A percentile compares a stretch with the other conserved stretches of the same genome.
Evolutionary conservation across 1,140 invertebrate species (phyloP).

Genomic region (Hyles vespertilio): DNA sequence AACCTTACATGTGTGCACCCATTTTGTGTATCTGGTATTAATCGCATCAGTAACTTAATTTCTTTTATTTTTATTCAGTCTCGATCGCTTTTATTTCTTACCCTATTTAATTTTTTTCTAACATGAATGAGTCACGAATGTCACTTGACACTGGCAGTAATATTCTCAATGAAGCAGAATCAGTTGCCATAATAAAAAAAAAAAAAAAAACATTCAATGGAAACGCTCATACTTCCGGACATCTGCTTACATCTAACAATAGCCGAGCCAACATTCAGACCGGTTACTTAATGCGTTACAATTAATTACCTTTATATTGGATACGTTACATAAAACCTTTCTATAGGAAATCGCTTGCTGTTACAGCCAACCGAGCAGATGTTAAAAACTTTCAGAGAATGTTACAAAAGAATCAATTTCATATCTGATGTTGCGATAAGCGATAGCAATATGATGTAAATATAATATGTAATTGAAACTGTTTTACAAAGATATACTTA

Average conservation of each 20-base stretch:
- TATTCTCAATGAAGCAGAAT: no score
- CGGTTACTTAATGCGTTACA: slow-evolving; percentile 31
- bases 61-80: no score
- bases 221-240: slow-evolving; percentile 12
- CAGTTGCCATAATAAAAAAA: no score
- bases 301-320: slow-evolving; percentile 23
- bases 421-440: slow-evolving; percentile 13
- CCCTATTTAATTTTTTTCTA: no score
- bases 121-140: no score
- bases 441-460: neutral
- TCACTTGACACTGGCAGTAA: no score
- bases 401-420: slow-evolving; percentile 9
- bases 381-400: neutral
- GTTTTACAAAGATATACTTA: no score
- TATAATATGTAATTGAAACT: no score
- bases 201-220: slow-evolving; percentile 4
- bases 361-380: neutral
- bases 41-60: no score
- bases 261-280: slow-evolving; percentile 25
- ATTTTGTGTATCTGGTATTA: no score
- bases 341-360: slow-evolving; percentile 8
- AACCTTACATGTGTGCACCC: no score
- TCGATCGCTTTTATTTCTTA: no score
- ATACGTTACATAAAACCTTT: slow-evolving; percentile 15
- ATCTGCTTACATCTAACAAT: slow-evolving; percentile 26